Evolutionary conservation across 2,797 vertebrate genomes (phyloP).

Genomic region (Sebastiscus albofasciatus): DNA sequence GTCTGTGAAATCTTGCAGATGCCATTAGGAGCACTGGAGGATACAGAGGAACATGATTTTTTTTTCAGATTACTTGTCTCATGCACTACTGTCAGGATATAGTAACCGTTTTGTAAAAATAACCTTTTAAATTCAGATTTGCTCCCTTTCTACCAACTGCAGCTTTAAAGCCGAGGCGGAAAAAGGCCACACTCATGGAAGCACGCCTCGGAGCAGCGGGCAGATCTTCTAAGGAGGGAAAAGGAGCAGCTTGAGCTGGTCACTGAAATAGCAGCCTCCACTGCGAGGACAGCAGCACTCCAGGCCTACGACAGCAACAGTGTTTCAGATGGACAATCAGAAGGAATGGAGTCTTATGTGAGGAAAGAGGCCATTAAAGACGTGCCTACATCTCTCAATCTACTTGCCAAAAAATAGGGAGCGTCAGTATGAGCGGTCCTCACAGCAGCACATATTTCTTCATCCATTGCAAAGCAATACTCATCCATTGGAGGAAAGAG

Average conservation of each 20-base stretch:
- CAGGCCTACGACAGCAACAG: background rate
- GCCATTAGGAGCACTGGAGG: too few species aligned
- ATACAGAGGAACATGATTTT: too few species aligned
- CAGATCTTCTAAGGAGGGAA: background rate
- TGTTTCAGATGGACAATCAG: background rate
- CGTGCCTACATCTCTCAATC: background rate
- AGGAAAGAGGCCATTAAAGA: background rate
- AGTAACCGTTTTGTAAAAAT: too few species aligned
- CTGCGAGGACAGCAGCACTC: background rate
- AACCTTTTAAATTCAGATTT: too few species aligned
- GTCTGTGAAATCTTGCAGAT: too few species aligned
- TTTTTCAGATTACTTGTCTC: too few species aligned
- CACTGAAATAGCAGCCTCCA: background rate
- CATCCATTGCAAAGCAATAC: background rate
- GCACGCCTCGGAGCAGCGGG: background rate
- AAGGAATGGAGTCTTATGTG: background rate
- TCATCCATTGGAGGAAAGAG: background rate
- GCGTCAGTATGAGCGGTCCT: fast-evolving
- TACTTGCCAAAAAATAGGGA: too few species aligned
- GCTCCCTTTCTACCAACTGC: too few species aligned
- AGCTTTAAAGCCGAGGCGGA: fast-evolving
- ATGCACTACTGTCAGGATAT: too few species aligned
- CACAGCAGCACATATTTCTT: background rate
- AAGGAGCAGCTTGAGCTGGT: background rate
- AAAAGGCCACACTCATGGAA: background rate